Base-by-base conservation (phyloP, 2,888 invertebrate genomes). In the Trissoscelio sp. region DNA sequence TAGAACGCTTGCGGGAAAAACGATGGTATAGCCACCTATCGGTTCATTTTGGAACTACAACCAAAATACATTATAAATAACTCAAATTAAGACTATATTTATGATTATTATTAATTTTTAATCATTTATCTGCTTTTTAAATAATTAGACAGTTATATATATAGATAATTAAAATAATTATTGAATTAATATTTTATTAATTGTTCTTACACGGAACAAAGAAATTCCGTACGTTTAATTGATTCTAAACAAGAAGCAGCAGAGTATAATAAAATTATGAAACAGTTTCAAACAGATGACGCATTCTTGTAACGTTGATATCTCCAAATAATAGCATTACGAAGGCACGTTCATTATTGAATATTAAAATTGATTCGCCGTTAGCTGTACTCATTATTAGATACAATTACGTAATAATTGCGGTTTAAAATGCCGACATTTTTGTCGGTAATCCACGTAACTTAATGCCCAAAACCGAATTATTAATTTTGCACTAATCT, bases 331-430 rank as follows among this genome's bases (percentile, higher is more conserved):
- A 66, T 66, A 20, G 9, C 28, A 22, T 66, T 64, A 48, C 28
- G 34, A 18, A 20, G 22, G 14, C 24, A 24, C 66, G 37, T 37
- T 22, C 48, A 22, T 53, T 66, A 39, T 53, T 53, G 53, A 66
- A 53, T 66, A 66, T 34, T 20, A 66, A 66, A 66, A 66, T 37
- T 28, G 39, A 51, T 39, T 66, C 12, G 53, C 53, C 24, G 53
- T 53, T n/a, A 18, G 39, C 37, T 31, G 39, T 16, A 24, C 39
- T 14, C 16, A 53, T 51, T 66, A 60, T 42, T 60, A 22, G 18
- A 44, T 46, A 60, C 7, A 42, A 60, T 60, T 60, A 60, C 42
- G 39, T 28, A 28, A 44, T 42, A 64, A 51, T 64, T 51, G 22
- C 64, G 37, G 14, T 64, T 48, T 37, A 64, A 51, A 51, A 12